Conservation (phyloP, 2,888 invertebrate species). For the Sesamia inferens region DNA sequence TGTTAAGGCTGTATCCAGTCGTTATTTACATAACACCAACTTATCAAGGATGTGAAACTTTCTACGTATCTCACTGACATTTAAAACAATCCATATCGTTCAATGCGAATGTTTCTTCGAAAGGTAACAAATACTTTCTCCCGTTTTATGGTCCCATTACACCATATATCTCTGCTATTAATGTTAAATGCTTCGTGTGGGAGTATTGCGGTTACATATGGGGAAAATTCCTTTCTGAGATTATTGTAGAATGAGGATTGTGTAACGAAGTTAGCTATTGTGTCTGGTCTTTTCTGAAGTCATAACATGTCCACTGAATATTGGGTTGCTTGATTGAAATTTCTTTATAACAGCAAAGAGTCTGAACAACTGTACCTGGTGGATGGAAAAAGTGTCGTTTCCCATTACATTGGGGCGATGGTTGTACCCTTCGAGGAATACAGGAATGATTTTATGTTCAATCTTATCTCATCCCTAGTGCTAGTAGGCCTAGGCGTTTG, state of each 20-base stretch:
- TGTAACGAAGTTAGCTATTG: slow-evolving; percentile 22
- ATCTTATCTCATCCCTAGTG: not conserved
- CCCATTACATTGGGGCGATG: not conserved
- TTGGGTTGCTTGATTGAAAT: not conserved
- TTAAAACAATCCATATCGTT: slow-evolving; percentile 51
- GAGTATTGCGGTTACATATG: slow-evolving; percentile 35
- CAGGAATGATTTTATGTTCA: not conserved
- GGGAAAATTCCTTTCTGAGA: slow-evolving; percentile 36
- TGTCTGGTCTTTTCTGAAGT: not conserved
- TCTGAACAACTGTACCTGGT: not conserved
- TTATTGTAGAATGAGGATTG: slow-evolving; percentile 30
- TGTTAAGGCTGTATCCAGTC: not conserved
- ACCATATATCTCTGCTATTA: slow-evolving; percentile 39
- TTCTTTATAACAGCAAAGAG: not conserved
- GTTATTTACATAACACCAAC: slow-evolving; percentile 37
- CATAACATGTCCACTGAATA: too few relatives aligned
- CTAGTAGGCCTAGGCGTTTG: too few relatives aligned
- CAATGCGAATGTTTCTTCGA: slow-evolving; percentile 25
- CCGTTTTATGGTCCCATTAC: slow-evolving; percentile 42
- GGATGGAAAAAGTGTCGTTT: not conserved
- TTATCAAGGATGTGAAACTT: slow-evolving; percentile 48
- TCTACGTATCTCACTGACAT: slow-evolving; percentile 43
- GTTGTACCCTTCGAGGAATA: not conserved
- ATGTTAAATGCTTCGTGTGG: slow-evolving; percentile 38
- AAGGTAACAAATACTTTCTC: slow-evolving; percentile 58